Evolutionary conservation across 35 echinoderm and acorn worm species (phyloP).

Genomic region (Holothuria glaberrima): DNA sequence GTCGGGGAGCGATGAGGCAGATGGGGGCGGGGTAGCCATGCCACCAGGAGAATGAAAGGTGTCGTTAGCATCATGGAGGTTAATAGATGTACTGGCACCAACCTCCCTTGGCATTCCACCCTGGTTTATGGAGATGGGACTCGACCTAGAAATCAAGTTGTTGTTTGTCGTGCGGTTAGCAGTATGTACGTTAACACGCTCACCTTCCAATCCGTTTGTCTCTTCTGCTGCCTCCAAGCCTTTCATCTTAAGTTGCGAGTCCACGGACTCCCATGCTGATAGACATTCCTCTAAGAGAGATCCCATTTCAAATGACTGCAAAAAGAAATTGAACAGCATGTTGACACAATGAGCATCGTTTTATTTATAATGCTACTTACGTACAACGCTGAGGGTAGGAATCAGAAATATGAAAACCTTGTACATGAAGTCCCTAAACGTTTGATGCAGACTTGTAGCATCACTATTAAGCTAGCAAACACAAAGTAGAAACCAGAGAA

Average conservation of each 20-base stretch:
- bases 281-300: slow-evolving; percentile 57
- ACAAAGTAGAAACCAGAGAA: too few relatives aligned
- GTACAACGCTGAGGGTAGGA: too few relatives aligned
- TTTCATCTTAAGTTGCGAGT: slow-evolving; percentile 48
- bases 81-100: slow-evolving; percentile 24
- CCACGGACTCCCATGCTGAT: slow-evolving; percentile 49
- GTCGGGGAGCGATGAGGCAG: slow-evolving; percentile 38
- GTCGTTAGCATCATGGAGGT: slow-evolving; percentile 46
- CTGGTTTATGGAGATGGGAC: slow-evolving; percentile 54
- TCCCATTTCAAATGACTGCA: slow-evolving; percentile 60
- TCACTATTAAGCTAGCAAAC: too few relatives aligned
- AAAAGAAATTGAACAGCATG: slow-evolving; percentile 11
- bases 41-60: slow-evolving; percentile 23
- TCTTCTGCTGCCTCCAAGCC: slow-evolving; percentile 18
- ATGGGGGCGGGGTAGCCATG: not conserved
- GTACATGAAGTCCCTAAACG: too few relatives aligned
- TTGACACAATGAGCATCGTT: not conserved
- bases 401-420: too few relatives aligned
- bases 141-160: slow-evolving; percentile 25
- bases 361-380: too few relatives aligned
- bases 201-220: slow-evolving; percentile 56
- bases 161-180: slow-evolving; percentile 59
- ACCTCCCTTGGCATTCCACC: slow-evolving; percentile 44
- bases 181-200: slow-evolving; percentile 34
- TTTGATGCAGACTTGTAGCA: too few relatives aligned